Base-by-base conservation (phyloP, 23 tunicate species). In the Styela plicata region DNA sequence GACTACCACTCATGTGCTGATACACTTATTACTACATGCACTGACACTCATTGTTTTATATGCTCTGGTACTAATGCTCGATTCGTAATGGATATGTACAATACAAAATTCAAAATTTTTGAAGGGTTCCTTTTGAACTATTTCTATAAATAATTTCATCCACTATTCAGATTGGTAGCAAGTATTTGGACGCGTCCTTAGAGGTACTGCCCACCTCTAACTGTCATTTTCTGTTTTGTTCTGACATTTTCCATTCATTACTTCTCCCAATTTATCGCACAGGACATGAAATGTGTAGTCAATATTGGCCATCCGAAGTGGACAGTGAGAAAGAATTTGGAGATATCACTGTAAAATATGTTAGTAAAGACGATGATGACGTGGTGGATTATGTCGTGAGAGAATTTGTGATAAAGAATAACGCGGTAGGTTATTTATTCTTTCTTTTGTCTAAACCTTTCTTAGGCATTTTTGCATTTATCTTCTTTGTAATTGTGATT, bases 341-440 rank as follows among this genome's bases (percentile, higher is more conserved):
- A 23, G 89, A 86, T 67, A 68, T 91, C 66, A 86, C 87, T 22
- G 74, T 91, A 32, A 70, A 82, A 22, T 36, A 81, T 27, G 74
- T 68, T 63, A 31, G 65, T 23, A 69, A 86, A 52, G 90, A 86
- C 2, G 82, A 86, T 52, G 85, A 75, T 64, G 90, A 86, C 33
- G 84, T 87, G 1, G 82, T 79, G 33, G 87, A 91, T 52, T 86
- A 86, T 74, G 76, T 83, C 25, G 74, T 91, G 24, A 84, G 97
- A 30, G 79, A 83, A 30, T 78, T 91, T 36, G 36, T 13, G 27
- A 2, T 91, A 16, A 78, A 69, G 24, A 76, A 82, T 63, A 30
- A 23, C 27, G 74, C 81, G 77, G 97, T 90, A 64, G 44, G 83
- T 64, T n/a, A n/a, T n/a, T n/a, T n/a, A n/a, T n/a, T n/a, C n/a